Percentiles rank a stretch among this genome's conserved stretches.
phyloP scores from a whole-genome alignment of 2,888 invertebrate genomes.

The Labia minor region DNA sequence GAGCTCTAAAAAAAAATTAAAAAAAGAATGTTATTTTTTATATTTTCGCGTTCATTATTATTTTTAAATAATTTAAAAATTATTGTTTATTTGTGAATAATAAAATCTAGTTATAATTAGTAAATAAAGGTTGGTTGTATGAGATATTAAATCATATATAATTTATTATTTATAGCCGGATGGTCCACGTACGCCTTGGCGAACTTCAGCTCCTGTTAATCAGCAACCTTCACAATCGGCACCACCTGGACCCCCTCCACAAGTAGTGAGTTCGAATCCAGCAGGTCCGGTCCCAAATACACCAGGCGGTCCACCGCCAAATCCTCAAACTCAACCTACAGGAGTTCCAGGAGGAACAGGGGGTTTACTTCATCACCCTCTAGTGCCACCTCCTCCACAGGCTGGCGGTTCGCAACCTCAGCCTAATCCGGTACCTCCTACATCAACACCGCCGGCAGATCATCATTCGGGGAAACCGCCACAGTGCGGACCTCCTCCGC shows the following conservation, averaged over 20 bases:
- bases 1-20: too few species aligned
- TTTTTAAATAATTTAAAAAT: too few species aligned
- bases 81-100: too few species aligned
- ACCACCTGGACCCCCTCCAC: background rate
- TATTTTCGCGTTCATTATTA: too few species aligned
- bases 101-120: too few species aligned
- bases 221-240: background rate
- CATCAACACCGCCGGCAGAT: constrained; percentile 32
- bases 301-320: constrained; percentile 1
- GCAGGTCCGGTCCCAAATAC: background rate
- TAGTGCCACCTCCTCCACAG: constrained; percentile 30
- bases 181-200: constrained; percentile 1
- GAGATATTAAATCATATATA: too few species aligned
- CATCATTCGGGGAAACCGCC: constrained; percentile 17
- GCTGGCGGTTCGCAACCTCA: constrained; percentile 34
- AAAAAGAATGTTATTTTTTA: too few species aligned
- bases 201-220: background rate
- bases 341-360: constrained; percentile 5
- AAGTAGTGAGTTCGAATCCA: background rate
- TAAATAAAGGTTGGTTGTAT: too few species aligned
- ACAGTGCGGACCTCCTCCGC: background rate
- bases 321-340: background rate
- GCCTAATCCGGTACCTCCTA: constrained; percentile 31
- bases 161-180: background rate
- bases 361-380: constrained; percentile 26